These are phyloP conservation scores for Drosophila aff. DNA, from an alignment of 1,140 invertebrate genomes.

Conservation along the genomic window DNA sequence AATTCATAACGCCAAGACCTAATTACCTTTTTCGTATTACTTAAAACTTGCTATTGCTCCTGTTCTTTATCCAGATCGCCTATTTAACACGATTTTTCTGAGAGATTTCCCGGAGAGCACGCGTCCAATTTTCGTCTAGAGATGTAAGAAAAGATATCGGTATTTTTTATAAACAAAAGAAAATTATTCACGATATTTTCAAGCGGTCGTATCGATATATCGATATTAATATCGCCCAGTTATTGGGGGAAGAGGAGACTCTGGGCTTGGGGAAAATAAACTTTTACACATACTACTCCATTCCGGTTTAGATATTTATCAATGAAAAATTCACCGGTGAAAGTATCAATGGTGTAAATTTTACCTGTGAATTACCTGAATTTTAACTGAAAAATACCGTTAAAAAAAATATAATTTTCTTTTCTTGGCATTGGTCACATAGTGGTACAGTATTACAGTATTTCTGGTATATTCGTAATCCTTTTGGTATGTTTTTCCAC, in stretches of 20 bases:
- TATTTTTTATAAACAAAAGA: slow-evolving; percentile 3
- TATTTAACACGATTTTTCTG: slow-evolving; percentile 17
- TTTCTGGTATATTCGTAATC: slow-evolving; percentile 6
- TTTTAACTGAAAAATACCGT: not conserved
- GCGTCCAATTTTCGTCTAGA: slow-evolving; percentile 26
- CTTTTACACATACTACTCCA: too few species aligned
- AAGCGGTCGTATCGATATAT: not conserved
- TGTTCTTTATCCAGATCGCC: not conserved
- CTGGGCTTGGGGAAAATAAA: too few species aligned
- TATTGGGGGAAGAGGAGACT: too few species aligned
- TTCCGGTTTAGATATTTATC: too few species aligned
- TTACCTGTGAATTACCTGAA: not conserved
- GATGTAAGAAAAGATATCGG: not conserved
- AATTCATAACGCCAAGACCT: not conserved
- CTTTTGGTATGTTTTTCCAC: slow-evolving; percentile 10
- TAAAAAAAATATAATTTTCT: not conserved
- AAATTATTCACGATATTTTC: not conserved
- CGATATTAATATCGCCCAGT: not conserved
- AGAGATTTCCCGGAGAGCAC: slow-evolving; percentile 31
- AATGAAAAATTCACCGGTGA: not conserved
- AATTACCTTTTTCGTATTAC: slow-evolving; percentile 11
- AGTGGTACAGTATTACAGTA: too few species aligned
- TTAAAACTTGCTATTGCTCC: not conserved
- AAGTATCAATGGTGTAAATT: not conserved
- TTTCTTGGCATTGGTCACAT: not conserved